Percentiles rank a stretch among this genome's conserved stretches.
Evolutionary conservation across 1,140 invertebrate genomes (phyloP).

Genomic region (Drosophila ananassae): DNA sequence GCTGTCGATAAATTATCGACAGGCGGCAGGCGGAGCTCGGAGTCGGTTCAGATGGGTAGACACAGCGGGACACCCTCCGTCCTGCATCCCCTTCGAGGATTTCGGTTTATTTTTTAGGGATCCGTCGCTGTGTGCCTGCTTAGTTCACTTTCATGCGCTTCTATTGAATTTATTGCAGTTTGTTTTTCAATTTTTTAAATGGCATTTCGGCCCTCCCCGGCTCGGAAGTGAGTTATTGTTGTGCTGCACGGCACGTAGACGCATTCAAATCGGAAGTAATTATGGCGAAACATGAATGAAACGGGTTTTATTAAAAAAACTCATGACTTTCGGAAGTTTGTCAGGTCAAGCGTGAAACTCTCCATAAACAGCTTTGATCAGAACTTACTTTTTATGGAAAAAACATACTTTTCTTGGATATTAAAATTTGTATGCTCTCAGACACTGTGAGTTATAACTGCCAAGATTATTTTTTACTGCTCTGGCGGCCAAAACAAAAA

Average conservation of each 20-base stretch:
- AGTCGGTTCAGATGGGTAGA: constrained; percentile 38
- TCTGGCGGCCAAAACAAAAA: constrained; percentile 1
- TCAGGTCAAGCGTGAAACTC: neutral
- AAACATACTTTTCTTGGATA: neutral
- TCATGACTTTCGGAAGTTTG: neutral
- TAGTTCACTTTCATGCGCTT: constrained; percentile 48
- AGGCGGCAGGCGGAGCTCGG: constrained; percentile 54
- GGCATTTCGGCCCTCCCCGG: constrained; percentile 39
- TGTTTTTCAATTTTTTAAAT: constrained; percentile 80
- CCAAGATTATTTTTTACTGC: constrained; percentile 16
- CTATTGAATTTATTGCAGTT: constrained; percentile 74
- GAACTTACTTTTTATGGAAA: neutral
- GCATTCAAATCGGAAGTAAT: constrained; percentile 55
- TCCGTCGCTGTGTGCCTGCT: constrained; percentile 40
- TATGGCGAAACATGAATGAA: constrained; percentile 21
- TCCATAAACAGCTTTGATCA: neutral
- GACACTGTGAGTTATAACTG: constrained; percentile 11
- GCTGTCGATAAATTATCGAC: constrained; percentile 78
- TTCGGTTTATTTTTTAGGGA: constrained; percentile 23
- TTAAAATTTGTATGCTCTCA: neutral
- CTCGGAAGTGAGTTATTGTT: constrained; percentile 58
- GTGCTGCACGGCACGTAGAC: constrained; percentile 33
- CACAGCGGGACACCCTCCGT: constrained; percentile 45
- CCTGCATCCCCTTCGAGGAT: constrained; percentile 45
- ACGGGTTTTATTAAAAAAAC: neutral